A percentile compares a stretch with the other conserved stretches of the same genome.
Conservation (phyloP, 2,113 vertebrate genomes). For the Trematomus loennbergii region DNA sequence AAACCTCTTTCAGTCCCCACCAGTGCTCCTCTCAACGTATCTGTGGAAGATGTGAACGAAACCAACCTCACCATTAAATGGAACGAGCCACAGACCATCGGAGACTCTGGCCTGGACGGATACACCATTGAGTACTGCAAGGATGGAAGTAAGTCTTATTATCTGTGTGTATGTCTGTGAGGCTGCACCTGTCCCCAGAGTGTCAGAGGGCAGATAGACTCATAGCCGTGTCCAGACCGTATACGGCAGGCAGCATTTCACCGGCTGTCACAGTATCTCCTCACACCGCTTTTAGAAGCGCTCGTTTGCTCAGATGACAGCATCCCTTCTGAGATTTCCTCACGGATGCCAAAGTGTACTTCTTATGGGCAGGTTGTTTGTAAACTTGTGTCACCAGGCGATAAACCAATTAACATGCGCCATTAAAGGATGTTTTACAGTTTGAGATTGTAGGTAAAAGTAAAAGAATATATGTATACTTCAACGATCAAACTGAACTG, state of each 20-base stretch:
- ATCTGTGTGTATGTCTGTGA: constrained; percentile 16
- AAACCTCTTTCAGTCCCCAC: constrained; percentile 81
- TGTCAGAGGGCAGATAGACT: constrained; percentile 77
- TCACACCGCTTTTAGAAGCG: constrained; percentile 78
- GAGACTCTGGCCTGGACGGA: constrained; percentile 85
- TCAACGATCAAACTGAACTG: not conserved
- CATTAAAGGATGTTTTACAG: constrained; percentile 17
- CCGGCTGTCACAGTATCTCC: constrained; percentile 72
- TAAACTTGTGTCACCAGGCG: constrained; percentile 68
- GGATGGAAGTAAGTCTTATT: constrained; percentile 89
- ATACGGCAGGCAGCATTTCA: constrained; percentile 73
- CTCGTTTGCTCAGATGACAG: constrained; percentile 68
- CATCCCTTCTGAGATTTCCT: constrained; percentile 62
- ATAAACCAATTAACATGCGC: constrained; percentile 59
- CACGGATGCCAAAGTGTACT: constrained; percentile 46
- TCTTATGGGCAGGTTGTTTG: constrained; percentile 67
- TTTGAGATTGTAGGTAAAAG: no score
- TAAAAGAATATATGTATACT: not conserved
- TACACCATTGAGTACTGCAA: constrained; percentile 90
- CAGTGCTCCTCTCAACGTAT: constrained; percentile 85
- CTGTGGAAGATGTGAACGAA: constrained; percentile 88
- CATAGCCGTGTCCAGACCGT: constrained; percentile 62
- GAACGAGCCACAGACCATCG: constrained; percentile 85
- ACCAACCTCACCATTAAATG: constrained; percentile 88
- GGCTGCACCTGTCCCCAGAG: constrained; percentile 78